Conservation (phyloP, 1,140 invertebrate genomes). For the Drosophila lini region DNA sequence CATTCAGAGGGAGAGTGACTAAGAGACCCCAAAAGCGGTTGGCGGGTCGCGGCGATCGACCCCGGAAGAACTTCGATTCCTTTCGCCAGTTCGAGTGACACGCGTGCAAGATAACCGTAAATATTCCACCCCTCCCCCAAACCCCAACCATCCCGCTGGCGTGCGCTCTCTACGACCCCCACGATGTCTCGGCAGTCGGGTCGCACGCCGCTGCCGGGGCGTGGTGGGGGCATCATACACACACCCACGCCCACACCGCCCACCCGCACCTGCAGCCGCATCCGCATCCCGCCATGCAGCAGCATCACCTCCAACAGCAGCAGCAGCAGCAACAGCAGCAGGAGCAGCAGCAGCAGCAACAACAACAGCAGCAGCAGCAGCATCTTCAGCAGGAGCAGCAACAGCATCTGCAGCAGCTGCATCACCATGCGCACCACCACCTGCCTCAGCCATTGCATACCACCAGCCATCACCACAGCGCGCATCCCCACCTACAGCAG, state of each 20-base stretch:
- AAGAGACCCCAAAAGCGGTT: conserved; percentile 14
- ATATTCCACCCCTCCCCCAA: conserved; percentile 84
- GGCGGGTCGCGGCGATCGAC: conserved; percentile 54
- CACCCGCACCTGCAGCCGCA: conserved; percentile 56
- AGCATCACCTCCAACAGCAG: conserved; percentile 66
- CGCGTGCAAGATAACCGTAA: conserved; percentile 84
- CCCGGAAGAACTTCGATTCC: conserved; percentile 22
- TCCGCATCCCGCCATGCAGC: conserved; percentile 62
- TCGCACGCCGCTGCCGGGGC: conserved; percentile 85
- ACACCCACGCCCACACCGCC: conserved; percentile 74
- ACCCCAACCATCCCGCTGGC: conserved; percentile 85
- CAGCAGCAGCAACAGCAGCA: conserved; percentile 55
- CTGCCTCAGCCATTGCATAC: conserved; percentile 70
- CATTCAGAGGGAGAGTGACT: background rate
- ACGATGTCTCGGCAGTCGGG: conserved; percentile 85
- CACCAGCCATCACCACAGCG: conserved; percentile 61
- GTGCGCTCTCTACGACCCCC: conserved; percentile 85
- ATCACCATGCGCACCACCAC: conserved; percentile 75
- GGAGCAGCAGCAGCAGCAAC: conserved; percentile 55
- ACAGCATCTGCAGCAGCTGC: conserved; percentile 72
- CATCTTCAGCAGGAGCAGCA: conserved; percentile 64
- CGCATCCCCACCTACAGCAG: conserved; percentile 60
- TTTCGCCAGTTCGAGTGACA: conserved; percentile 59
- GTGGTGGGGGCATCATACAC: conserved; percentile 84
- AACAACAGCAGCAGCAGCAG: conserved; percentile 53